phyloP scores from a whole-genome alignment of 2,797 vertebrate species.

The Pygocentrus nattereri region DNA sequence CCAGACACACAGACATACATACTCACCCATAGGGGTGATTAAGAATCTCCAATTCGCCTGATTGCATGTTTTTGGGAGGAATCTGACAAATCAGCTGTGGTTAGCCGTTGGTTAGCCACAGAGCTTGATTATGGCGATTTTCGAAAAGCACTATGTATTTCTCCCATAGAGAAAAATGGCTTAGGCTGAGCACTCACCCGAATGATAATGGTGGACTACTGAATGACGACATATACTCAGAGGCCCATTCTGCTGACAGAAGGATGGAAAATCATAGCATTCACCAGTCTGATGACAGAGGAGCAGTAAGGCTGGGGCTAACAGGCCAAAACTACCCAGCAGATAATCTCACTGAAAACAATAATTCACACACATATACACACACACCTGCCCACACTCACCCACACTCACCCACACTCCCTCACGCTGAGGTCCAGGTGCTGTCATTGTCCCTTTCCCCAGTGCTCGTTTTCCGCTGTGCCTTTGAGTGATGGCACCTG shows the following conservation, averaged over 20 bases:
- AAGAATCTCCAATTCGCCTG: no score
- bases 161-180: no score
- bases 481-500: constrained; percentile 28
- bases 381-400: background rate
- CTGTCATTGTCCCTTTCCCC: constrained; percentile 32
- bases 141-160: no score
- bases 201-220: background rate
- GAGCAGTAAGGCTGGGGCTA: background rate
- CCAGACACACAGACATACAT: no score
- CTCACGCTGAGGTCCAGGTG: constrained; percentile 38
- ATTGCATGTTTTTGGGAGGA: no score
- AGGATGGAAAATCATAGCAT: background rate
- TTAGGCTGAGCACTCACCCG: background rate
- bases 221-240: background rate
- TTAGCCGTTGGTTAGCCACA: no score
- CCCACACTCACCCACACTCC: background rate
- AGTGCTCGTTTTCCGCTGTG: constrained; percentile 9
- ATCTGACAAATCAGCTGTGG: no score
- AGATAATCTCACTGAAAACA: constrained; percentile 17
- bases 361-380: constrained; percentile 3
- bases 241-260: background rate
- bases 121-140: no score
- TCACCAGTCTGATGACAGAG: background rate
- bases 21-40: no score
- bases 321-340: background rate